A percentile compares a stretch with the other conserved stretches of the same genome.
phyloP scores from a whole-genome alignment of 2,797 vertebrate genomes.

The Darevskia mixta region DNA sequence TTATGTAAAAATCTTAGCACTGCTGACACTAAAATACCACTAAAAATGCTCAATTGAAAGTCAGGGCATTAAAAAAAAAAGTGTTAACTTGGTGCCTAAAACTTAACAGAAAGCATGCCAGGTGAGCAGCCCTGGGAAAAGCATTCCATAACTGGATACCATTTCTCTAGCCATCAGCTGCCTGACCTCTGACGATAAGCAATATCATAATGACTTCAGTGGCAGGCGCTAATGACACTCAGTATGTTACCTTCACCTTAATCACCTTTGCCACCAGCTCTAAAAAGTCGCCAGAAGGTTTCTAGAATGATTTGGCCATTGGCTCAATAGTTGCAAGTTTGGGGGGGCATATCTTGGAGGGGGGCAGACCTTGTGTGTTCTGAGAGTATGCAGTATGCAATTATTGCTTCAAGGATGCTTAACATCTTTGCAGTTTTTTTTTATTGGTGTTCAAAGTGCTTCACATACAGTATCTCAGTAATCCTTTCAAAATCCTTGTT shows the following conservation, averaged over 20 bases:
- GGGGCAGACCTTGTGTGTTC: background rate
- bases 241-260: background rate
- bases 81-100: background rate
- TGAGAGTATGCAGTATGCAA: background rate
- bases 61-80: background rate
- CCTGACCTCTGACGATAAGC: background rate
- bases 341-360: too few relatives aligned
- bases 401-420: background rate
- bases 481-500: background rate
- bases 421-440: background rate
- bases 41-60: background rate
- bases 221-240: background rate
- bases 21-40: background rate
- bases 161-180: background rate
- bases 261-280: background rate
- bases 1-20: fast-evolving
- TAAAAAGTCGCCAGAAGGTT: background rate
- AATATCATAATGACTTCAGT: background rate
- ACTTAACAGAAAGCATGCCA: background rate
- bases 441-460: background rate
- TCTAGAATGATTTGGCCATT: background rate
- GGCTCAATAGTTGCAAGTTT: background rate
- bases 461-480: background rate
- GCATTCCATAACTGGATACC: background rate
- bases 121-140: background rate